Conservation (phyloP, 2,797 vertebrate species). For the Eupleurogrammus muticus region DNA sequence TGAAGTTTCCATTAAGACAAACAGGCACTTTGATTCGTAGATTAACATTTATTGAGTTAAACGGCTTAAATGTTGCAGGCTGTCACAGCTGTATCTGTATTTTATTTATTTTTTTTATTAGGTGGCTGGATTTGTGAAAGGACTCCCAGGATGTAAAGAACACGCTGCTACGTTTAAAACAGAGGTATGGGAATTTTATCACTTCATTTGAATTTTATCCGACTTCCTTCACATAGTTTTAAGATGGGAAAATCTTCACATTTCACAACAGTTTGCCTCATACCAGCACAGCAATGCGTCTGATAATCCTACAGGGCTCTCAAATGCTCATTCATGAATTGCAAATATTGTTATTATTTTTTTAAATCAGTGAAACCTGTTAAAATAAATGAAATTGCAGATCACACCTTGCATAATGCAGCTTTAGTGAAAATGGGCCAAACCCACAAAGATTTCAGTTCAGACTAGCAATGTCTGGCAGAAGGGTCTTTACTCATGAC, state of each 20-base stretch:
- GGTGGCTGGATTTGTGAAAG: slow-evolving; percentile 86
- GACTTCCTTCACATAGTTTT: too few relatives aligned
- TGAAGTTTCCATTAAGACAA: slow-evolving; percentile 2
- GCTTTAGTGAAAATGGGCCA: too few relatives aligned
- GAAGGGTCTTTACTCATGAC: too few relatives aligned
- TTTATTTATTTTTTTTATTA: slow-evolving; percentile 53
- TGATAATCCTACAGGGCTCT: too few relatives aligned
- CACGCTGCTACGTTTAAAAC: slow-evolving; percentile 86
- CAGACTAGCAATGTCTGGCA: too few relatives aligned
- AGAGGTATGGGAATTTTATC: slow-evolving; percentile 77
- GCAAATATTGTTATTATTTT: not conserved
- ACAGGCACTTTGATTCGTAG: slow-evolving; percentile 1
- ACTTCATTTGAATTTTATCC: too few relatives aligned
- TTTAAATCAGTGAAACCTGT: not conserved
- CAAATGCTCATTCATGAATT: not conserved
- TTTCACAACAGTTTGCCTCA: too few relatives aligned
- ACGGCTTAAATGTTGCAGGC: not conserved
- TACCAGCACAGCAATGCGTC: too few relatives aligned
- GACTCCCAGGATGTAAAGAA: slow-evolving; percentile 86
- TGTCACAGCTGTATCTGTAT: slow-evolving; percentile 11
- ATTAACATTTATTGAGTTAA: slow-evolving; percentile 9
- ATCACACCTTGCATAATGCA: too few relatives aligned
- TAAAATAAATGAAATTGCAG: too few relatives aligned
- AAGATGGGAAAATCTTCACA: too few relatives aligned
- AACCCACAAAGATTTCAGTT: not conserved